phyloP scores from a whole-genome alignment of 64 coral and sea anemone genomes.

The Stichodactyla mertensii region DNA sequence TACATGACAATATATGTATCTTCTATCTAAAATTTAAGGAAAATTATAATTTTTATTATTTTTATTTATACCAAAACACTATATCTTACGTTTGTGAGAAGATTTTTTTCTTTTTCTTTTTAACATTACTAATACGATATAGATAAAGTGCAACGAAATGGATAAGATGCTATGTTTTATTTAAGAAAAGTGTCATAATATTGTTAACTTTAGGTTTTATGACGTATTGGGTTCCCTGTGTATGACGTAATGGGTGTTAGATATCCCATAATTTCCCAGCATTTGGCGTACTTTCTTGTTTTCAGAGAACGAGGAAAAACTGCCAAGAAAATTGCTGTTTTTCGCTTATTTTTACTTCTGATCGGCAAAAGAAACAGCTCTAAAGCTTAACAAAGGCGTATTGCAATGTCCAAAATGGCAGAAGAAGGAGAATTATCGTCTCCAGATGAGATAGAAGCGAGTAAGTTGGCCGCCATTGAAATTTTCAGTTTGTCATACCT shows the following conservation, averaged over 20 bases:
- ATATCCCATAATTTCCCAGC: not conserved
- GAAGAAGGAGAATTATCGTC: conserved; percentile 99
- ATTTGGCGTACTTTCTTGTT: conserved; percentile 12
- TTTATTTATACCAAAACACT: too few relatives aligned
- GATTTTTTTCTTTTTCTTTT: too few relatives aligned
- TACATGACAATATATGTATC: too few relatives aligned
- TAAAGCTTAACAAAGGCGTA: not conserved
- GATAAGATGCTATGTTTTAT: not conserved
- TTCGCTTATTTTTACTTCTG: not conserved
- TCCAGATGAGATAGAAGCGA: conserved; percentile 89
- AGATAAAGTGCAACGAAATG: too few relatives aligned
- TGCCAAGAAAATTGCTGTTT: not conserved
- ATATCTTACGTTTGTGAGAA: too few relatives aligned
- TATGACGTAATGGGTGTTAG: conserved; percentile 1
- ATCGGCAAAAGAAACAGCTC: not conserved
- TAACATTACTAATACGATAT: too few relatives aligned
- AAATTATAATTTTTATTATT: too few relatives aligned
- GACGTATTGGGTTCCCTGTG: not conserved
- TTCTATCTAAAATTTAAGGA: too few relatives aligned
- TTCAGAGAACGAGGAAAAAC: not conserved
- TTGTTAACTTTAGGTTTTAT: not conserved
- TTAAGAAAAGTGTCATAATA: not conserved
- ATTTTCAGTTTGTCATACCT: not conserved
- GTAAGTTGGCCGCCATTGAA: conserved; percentile 50
- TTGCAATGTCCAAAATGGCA: conserved; percentile 41